These are phyloP conservation scores for Lathronympha strigana DNA, from an alignment of 2,888 invertebrate species.

Conservation along the genomic window DNA sequence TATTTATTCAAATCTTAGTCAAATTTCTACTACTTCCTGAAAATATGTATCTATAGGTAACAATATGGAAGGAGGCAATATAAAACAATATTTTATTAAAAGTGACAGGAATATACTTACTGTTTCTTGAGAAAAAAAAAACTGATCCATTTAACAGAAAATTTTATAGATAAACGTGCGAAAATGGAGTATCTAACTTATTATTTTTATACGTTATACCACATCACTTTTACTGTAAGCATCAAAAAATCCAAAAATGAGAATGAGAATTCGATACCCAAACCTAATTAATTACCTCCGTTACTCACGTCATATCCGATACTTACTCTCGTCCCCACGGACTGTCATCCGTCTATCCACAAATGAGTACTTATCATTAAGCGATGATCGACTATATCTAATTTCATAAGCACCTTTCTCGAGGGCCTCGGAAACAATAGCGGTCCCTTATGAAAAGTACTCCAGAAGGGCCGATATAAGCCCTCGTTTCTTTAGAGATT, in stretches of 20 bases:
- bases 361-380: constrained; percentile 39
- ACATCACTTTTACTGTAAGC: background rate
- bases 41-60: too few species aligned
- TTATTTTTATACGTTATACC: too few species aligned
- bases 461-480: constrained; percentile 27
- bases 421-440: constrained; percentile 29
- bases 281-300: constrained; percentile 5
- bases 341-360: constrained; percentile 21
- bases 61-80: too few species aligned
- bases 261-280: background rate
- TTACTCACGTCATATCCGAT: constrained; percentile 6
- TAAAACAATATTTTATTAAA: too few species aligned
- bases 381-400: constrained; percentile 40
- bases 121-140: too few species aligned
- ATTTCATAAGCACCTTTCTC: constrained; percentile 32
- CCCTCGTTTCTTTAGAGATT: constrained; percentile 30
- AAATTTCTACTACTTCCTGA: too few species aligned
- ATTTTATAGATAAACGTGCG: too few species aligned
- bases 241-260: background rate
- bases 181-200: too few species aligned
- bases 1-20: too few species aligned
- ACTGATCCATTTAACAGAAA: too few species aligned
- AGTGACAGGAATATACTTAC: too few species aligned
- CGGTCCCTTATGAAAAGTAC: constrained; percentile 33
- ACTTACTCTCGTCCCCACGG: constrained; percentile 6